Percentiles rank a stretch among this genome's conserved stretches.
phyloP scores from a whole-genome alignment of 1,140 invertebrate species.

The Drosophila ogumai region DNA sequence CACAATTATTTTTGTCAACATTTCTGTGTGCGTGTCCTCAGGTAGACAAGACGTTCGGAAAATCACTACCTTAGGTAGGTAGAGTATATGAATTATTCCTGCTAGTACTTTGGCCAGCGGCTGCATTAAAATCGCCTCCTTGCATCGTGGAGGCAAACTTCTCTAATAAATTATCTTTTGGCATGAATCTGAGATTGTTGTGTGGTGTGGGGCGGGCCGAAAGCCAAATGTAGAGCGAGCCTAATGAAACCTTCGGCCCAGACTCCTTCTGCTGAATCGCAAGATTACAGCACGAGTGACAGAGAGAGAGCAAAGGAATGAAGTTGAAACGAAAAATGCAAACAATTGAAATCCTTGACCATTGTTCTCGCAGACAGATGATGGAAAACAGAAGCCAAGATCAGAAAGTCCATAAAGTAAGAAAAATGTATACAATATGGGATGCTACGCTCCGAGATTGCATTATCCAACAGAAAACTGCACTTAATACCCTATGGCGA shows the following conservation, averaged over 20 bases:
- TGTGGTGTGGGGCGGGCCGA: slow-evolving; percentile 37
- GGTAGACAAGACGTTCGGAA: slow-evolving; percentile 50
- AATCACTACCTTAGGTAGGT: slow-evolving; percentile 65
- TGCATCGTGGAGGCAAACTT: slow-evolving; percentile 15
- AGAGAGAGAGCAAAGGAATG: not conserved
- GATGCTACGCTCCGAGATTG: slow-evolving; percentile 4
- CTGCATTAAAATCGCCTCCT: slow-evolving; percentile 36
- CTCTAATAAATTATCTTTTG: slow-evolving; percentile 63
- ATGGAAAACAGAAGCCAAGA: slow-evolving; percentile 48
- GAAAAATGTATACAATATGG: slow-evolving; percentile 22
- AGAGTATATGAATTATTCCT: slow-evolving; percentile 26
- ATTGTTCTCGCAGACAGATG: slow-evolving; percentile 47
- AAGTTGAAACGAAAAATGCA: slow-evolving; percentile 9
- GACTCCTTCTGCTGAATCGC: slow-evolving; percentile 10
- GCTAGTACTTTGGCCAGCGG: slow-evolving; percentile 46
- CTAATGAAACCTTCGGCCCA: slow-evolving; percentile 33
- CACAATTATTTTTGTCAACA: slow-evolving; percentile 80
- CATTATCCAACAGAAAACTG: not conserved
- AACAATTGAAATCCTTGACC: slow-evolving; percentile 46
- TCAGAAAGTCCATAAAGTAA: slow-evolving; percentile 43
- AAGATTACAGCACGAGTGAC: slow-evolving; percentile 31
- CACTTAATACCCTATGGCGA: no score
- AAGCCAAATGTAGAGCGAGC: slow-evolving; percentile 56
- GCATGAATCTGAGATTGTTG: slow-evolving; percentile 10
- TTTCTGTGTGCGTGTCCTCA: slow-evolving; percentile 32